A percentile compares a stretch with the other conserved stretches of the same genome.
Evolutionary conservation across 2,888 invertebrate genomes (phyloP).

Genomic region (Ichneumoninae sp.): DNA sequence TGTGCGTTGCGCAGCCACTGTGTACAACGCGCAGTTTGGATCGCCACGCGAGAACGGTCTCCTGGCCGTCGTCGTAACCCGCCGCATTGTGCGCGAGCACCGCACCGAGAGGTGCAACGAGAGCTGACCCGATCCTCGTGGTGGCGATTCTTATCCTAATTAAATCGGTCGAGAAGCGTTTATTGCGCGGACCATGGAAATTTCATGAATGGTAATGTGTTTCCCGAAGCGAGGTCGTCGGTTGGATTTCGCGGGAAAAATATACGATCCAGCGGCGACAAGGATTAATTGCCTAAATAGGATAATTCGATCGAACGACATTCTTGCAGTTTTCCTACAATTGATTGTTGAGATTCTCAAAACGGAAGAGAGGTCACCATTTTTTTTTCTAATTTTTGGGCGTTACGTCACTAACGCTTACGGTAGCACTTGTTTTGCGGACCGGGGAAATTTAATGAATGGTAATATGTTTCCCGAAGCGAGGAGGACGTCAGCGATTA

Average conservation of each 20-base stretch:
- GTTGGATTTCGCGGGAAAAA: conserved; percentile 1
- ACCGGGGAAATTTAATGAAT: conserved; percentile 53
- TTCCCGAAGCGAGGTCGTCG: conserved; percentile 28
- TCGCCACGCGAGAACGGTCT: conserved; percentile 52
- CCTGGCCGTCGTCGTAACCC: conserved; percentile 21
- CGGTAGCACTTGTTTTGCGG: conserved; percentile 63
- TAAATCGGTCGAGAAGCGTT: conserved; percentile 76
- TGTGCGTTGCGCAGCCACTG: conserved; percentile 7
- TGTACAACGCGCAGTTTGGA: conserved; percentile 46
- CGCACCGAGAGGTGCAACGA: conserved; percentile 68
- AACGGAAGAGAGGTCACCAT: too few species aligned
- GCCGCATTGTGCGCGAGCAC: conserved; percentile 61
- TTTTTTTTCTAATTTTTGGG: too few species aligned
- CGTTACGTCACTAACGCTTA: too few species aligned
- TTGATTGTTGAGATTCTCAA: too few species aligned
- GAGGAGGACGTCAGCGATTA: conserved; percentile 12
- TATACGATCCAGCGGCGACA: background rate
- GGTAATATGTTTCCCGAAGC: conserved; percentile 35
- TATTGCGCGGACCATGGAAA: conserved; percentile 62
- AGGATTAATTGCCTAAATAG: background rate
- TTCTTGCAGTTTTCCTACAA: too few species aligned
- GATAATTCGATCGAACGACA: too few species aligned
- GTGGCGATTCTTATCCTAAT: conserved; percentile 82
- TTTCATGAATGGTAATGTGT: conserved; percentile 51
- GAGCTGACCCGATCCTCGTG: conserved; percentile 74